Evolutionary conservation across 2,113 vertebrate species (phyloP).

Genomic region (Lagopus muta): DNA sequence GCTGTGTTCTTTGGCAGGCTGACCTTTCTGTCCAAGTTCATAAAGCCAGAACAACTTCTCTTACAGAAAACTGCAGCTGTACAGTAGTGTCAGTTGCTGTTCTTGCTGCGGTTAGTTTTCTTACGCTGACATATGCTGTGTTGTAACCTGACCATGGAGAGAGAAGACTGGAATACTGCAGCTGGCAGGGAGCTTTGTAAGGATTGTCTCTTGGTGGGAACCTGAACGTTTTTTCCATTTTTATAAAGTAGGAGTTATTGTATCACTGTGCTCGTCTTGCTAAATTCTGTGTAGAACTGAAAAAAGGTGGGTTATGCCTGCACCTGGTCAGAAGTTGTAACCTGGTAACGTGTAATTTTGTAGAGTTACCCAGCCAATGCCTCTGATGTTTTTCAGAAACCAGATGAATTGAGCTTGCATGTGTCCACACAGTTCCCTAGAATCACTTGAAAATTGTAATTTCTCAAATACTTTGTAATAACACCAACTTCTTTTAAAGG

Average conservation of each 20-base stretch:
- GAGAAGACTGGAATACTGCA: accelerated
- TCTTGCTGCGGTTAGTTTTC: not conserved
- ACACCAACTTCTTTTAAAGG: not conserved
- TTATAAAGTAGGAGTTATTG: not conserved
- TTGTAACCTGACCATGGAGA: not conserved
- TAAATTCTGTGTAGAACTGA: accelerated
- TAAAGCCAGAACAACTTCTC: accelerated
- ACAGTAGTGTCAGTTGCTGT: accelerated
- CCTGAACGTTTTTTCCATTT: not conserved
- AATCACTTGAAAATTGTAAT: not conserved
- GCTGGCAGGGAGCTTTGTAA: not conserved
- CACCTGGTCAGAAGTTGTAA: no score
- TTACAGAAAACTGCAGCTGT: accelerated
- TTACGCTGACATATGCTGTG: not conserved
- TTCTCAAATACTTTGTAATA: not conserved
- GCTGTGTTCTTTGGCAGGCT: accelerated
- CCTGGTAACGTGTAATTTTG: not conserved
- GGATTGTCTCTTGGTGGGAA: not conserved
- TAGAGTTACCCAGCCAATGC: accelerated
- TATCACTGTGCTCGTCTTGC: not conserved
- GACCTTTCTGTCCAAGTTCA: not conserved
- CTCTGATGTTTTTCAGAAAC: not conserved
- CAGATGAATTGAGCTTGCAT: accelerated
- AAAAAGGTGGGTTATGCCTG: not conserved
- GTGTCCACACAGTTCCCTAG: not conserved